phyloP scores from a whole-genome alignment of 2,797 vertebrate genomes.

The Bovichtus variegatus region DNA sequence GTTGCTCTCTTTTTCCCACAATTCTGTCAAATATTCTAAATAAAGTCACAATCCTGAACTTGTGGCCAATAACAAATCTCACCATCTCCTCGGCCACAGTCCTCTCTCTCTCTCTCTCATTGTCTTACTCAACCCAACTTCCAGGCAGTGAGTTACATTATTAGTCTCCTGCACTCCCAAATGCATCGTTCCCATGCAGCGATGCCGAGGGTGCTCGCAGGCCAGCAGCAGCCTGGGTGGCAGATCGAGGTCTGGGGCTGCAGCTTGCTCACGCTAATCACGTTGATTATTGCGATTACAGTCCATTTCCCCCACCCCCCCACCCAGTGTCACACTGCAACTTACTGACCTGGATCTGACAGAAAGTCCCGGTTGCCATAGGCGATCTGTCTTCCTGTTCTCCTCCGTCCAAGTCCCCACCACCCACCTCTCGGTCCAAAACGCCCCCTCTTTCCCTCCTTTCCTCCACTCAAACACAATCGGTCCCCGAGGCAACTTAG shows the following conservation, averaged over 20 bases:
- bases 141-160: background rate
- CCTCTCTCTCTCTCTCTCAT: background rate
- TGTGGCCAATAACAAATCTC: conserved; percentile 14
- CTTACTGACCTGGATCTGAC: conserved; percentile 82
- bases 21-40: conserved; percentile 60
- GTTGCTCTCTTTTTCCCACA: conserved; percentile 64
- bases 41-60: conserved; percentile 49
- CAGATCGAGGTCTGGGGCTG: conserved; percentile 68
- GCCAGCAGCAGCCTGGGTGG: conserved; percentile 81
- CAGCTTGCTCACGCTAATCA: conserved; percentile 81
- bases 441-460: conserved; percentile 15
- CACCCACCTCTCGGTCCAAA: conserved; percentile 45
- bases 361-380: conserved; percentile 86
- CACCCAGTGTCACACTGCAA: conserved; percentile 72
- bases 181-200: conserved; percentile 46
- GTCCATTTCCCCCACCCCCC: conserved; percentile 66
- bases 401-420: conserved; percentile 67
- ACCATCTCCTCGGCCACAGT: background rate
- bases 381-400: conserved; percentile 86
- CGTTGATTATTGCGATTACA: conserved; percentile 86
- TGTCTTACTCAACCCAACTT: conserved; percentile 7
- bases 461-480: conserved; percentile 74
- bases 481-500: conserved; percentile 68
- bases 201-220: conserved; percentile 45
- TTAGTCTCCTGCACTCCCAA: background rate